Conservation (phyloP, 2,113 vertebrate species). For the Corapipo altera region DNA sequence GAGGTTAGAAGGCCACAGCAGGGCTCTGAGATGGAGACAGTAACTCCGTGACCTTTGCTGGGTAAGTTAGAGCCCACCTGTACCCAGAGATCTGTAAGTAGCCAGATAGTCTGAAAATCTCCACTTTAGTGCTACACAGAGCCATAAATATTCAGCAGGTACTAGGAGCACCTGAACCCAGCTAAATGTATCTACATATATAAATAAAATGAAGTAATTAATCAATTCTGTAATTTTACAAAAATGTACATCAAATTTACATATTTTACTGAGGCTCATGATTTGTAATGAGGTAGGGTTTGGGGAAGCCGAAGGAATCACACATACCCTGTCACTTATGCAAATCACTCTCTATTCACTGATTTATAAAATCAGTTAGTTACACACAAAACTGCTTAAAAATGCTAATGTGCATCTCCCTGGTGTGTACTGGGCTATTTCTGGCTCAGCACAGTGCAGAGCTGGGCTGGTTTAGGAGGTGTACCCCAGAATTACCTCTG, state of each 20-base stretch:
- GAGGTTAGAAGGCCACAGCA: not conserved
- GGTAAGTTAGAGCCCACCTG: not conserved
- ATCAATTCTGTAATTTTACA: not conserved
- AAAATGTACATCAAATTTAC: not conserved
- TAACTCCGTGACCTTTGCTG: rapidly evolving
- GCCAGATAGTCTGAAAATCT: not conserved
- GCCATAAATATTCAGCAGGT: not conserved
- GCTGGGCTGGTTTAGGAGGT: not conserved
- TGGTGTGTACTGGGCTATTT: not conserved
- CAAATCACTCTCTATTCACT: not conserved
- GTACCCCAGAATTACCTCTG: not conserved
- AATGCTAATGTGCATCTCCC: not conserved
- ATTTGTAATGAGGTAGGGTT: not conserved
- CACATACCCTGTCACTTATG: not conserved
- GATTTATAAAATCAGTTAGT: not conserved
- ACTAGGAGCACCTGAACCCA: not conserved
- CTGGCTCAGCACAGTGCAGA: not conserved
- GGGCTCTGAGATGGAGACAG: not conserved
- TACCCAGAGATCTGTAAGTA: not conserved
- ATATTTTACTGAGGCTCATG: not conserved
- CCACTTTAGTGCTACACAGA: not conserved
- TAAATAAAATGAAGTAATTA: not conserved
- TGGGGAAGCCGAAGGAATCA: not conserved
- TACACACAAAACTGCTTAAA: not conserved
- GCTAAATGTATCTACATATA: not conserved